A percentile compares a stretch with the other conserved stretches of the same genome.
Conservation (phyloP, 1,140 invertebrate genomes). For the Zaprionus davidi region DNA sequence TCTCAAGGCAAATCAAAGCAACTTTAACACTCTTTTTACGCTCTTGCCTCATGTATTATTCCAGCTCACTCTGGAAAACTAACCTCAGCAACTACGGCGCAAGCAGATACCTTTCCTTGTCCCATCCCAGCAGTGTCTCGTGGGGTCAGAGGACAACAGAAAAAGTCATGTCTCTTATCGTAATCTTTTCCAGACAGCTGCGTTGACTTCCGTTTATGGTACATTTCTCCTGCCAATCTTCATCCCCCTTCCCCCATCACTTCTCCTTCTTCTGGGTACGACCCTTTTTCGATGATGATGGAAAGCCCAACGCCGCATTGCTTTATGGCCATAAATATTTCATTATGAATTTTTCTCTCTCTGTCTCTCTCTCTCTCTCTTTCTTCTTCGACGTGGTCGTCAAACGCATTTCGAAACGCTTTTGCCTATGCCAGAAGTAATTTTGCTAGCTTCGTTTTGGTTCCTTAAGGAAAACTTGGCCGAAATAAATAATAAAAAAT, state of each 20-base stretch:
- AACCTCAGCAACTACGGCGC: slow-evolving; percentile 47
- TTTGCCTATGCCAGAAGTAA: slow-evolving; percentile 39
- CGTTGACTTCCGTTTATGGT: slow-evolving; percentile 67
- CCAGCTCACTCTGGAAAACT: slow-evolving; percentile 51
- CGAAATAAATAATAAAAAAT: slow-evolving; percentile 83
- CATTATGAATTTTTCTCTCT: slow-evolving; percentile 72
- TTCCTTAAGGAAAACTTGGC: slow-evolving; percentile 40
- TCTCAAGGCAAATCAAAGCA: neutral
- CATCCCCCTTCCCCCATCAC: neutral
- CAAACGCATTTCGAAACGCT: slow-evolving; percentile 68
- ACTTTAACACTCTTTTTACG: slow-evolving; percentile 36
- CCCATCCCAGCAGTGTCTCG: neutral
- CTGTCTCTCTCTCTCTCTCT: neutral
- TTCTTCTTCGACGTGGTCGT: slow-evolving; percentile 17
- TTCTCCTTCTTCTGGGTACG: too few relatives aligned
- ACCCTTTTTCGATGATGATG: slow-evolving; percentile 64
- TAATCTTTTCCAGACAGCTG: slow-evolving; percentile 79
- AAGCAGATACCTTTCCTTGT: slow-evolving; percentile 17
- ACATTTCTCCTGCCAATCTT: slow-evolving; percentile 40
- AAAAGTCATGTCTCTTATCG: slow-evolving; percentile 67
- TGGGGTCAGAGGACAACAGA: slow-evolving; percentile 37
- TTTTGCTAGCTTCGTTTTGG: slow-evolving; percentile 44
- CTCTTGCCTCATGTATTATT: slow-evolving; percentile 38
- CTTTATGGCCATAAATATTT: slow-evolving; percentile 82
- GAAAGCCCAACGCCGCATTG: slow-evolving; percentile 67